These are phyloP conservation scores for Imbricaverruca yamaguchii DNA, from an alignment of 2,888 invertebrate species.

Conservation along the genomic window DNA sequence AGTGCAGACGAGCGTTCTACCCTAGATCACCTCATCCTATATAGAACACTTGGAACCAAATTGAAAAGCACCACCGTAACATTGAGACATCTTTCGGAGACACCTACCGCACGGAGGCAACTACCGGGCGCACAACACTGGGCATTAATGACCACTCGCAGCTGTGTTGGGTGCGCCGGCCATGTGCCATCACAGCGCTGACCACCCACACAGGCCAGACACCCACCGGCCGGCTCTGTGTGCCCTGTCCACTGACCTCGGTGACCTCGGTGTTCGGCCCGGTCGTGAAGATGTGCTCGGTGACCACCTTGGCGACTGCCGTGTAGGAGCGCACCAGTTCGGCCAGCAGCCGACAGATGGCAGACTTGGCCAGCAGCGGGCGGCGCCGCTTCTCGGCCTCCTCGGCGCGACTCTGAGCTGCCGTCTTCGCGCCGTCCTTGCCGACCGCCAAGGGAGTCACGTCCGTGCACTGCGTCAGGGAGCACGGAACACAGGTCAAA, in stretches of 20 bases:
- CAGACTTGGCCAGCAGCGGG: conserved; percentile 62
- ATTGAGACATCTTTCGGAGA: no score
- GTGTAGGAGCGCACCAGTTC: conserved; percentile 72
- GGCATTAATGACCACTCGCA: no score
- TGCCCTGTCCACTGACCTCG: conserved; percentile 26
- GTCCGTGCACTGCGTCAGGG: conserved; percentile 17
- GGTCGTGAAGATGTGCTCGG: conserved; percentile 45
- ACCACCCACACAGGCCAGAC: background rate
- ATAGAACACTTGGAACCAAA: no score
- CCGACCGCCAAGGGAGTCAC: conserved; percentile 25
- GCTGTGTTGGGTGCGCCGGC: no score
- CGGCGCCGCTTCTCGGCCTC: conserved; percentile 47
- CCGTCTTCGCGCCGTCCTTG: conserved; percentile 30
- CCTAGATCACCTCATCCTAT: no score
- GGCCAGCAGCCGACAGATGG: conserved; percentile 64
- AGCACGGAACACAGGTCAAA: no score
- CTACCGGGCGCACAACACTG: no score
- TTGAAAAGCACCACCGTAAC: no score
- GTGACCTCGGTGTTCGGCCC: conserved; percentile 31
- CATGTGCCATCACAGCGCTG: background rate
- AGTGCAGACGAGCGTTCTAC: no score
- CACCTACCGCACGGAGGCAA: no score
- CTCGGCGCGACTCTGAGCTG: conserved; percentile 26
- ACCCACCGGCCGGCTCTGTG: background rate
- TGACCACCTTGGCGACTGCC: conserved; percentile 64